Percentiles rank a stretch among this genome's conserved stretches.
phyloP scores from a whole-genome alignment of 1,140 invertebrate genomes.

The Leptinotarsa defecta region DNA sequence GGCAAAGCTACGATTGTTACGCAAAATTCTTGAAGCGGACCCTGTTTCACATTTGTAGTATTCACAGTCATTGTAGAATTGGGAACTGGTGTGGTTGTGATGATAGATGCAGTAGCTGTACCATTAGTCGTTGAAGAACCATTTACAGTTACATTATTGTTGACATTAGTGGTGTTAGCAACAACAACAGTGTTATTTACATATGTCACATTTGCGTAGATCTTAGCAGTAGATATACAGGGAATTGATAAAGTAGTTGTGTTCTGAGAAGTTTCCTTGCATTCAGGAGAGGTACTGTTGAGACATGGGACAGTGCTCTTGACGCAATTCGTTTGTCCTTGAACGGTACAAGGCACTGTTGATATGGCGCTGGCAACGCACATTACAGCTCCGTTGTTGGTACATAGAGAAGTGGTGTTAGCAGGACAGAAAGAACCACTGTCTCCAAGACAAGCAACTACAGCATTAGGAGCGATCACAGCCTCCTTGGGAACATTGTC shows the following conservation, averaged over 20 bases:
- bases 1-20: conserved; percentile 44
- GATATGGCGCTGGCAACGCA: conserved; percentile 41
- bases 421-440: conserved; percentile 42
- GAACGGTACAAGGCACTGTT: conserved; percentile 40
- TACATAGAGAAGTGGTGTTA: conserved; percentile 42
- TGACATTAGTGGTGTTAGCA: conserved; percentile 30
- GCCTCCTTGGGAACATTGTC: conserved; percentile 36
- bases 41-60: conserved; percentile 8
- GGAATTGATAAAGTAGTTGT: conserved; percentile 35
- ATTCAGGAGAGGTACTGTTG: conserved; percentile 35
- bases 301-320: conserved; percentile 40
- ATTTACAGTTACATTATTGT: conserved; percentile 20
- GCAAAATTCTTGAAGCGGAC: conserved; percentile 31
- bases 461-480: conserved; percentile 37
- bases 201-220: conserved; percentile 39
- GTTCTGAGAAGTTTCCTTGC: conserved; percentile 27
- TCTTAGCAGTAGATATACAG: conserved; percentile 41
- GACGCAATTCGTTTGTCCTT: conserved; percentile 38
- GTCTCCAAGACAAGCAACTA: conserved; percentile 40
- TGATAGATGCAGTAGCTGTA: not conserved
- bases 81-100: conserved; percentile 20
- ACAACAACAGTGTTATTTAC: conserved; percentile 43
- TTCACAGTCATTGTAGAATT: conserved; percentile 5
- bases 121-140: conserved; percentile 14
- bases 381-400: conserved; percentile 45